Conservation (phyloP, 2,888 invertebrate genomes). For the Catocala nupta region DNA sequence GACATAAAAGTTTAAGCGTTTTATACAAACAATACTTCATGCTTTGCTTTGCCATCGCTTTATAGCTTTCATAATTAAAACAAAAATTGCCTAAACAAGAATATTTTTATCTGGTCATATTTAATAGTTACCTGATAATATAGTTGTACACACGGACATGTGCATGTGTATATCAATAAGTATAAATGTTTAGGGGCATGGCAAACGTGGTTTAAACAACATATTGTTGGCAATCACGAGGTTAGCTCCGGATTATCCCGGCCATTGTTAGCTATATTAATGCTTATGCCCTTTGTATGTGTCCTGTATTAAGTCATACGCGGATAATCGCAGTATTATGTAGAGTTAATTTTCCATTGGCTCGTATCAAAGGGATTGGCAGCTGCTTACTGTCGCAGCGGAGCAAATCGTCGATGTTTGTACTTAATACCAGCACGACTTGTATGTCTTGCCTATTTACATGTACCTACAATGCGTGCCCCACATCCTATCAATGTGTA, state of each 20-base stretch:
- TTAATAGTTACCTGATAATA: no score
- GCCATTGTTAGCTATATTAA: conserved; percentile 85
- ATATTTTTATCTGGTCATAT: no score
- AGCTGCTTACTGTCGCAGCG: conserved; percentile 75
- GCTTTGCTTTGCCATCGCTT: no score
- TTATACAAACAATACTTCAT: no score
- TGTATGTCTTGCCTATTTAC: conserved; percentile 40
- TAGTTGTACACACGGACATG: not conserved
- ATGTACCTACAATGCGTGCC: conserved; percentile 30
- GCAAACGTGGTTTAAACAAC: conserved; percentile 65
- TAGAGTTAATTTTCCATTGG: conserved; percentile 84
- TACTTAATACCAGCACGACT: conserved; percentile 30
- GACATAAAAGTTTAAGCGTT: no score
- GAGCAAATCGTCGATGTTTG: conserved; percentile 65
- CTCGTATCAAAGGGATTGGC: conserved; percentile 70
- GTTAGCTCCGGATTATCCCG: conserved; percentile 81
- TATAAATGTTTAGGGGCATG: conserved; percentile 35
- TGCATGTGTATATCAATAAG: conserved; percentile 23
- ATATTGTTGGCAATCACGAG: conserved; percentile 72
- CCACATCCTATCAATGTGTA: conserved; percentile 30
- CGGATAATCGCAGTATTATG: conserved; percentile 86
- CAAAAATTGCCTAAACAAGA: no score
- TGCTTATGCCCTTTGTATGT: conserved; percentile 83
- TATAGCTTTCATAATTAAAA: no score
- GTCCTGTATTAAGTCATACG: conserved; percentile 85